Conservation (phyloP, 2,797 vertebrate species). For the Microctenopoma lineatum region DNA sequence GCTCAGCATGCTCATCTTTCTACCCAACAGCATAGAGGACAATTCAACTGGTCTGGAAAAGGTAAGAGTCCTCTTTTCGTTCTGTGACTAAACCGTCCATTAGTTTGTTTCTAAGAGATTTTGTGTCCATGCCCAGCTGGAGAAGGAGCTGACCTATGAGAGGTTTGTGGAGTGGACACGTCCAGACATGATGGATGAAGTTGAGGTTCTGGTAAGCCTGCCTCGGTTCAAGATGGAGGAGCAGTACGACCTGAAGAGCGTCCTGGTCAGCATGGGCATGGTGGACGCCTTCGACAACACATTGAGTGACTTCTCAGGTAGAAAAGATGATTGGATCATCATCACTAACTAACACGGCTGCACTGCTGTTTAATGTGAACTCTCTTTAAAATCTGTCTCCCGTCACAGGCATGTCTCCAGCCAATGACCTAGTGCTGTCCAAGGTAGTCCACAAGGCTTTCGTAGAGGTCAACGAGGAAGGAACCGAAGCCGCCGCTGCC, state of each 20-base stretch:
- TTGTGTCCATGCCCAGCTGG: constrained; percentile 80
- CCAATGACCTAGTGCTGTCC: constrained; percentile 83
- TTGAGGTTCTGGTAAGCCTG: constrained; percentile 81
- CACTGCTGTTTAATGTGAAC: too few relatives aligned
- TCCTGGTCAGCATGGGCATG: constrained; percentile 90
- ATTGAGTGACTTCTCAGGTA: constrained; percentile 86
- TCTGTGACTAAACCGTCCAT: too few relatives aligned
- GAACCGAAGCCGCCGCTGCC: constrained; percentile 89
- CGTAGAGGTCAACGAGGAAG: constrained; percentile 92
- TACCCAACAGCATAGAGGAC: constrained; percentile 84
- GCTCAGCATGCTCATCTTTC: constrained; percentile 90
- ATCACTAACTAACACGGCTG: too few relatives aligned
- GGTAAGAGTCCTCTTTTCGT: constrained; percentile 68
- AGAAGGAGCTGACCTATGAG: constrained; percentile 85
- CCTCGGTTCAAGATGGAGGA: constrained; percentile 90
- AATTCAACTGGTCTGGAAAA: constrained; percentile 84
- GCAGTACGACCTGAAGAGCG: constrained; percentile 83
- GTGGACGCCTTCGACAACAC: constrained; percentile 80
- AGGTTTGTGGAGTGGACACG: constrained; percentile 87
- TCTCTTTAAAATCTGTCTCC: not conserved
- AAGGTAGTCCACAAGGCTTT: constrained; percentile 90
- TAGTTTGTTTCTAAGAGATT: not conserved
- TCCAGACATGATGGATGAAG: constrained; percentile 83
- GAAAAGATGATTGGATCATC: not conserved
- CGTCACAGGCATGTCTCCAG: constrained; percentile 82